Conservation (phyloP, 2,113 vertebrate species). For the Amazona guildingii region DNA sequence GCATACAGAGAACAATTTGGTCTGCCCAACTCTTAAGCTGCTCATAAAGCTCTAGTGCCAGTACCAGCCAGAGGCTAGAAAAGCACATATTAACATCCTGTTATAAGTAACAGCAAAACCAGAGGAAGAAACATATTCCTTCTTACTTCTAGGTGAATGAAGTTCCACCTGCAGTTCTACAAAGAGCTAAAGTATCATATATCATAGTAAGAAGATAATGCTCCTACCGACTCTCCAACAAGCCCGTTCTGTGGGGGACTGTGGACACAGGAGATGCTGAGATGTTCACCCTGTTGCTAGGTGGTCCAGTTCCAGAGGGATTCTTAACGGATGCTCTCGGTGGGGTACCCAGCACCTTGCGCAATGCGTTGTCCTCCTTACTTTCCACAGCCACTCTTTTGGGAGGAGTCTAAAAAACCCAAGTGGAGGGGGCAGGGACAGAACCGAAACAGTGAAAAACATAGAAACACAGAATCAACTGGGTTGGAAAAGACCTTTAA, state of each 20-base stretch:
- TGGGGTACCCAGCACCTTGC: conserved; percentile 86
- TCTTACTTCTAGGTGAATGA: background rate
- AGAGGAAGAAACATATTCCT: background rate
- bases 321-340: conserved; percentile 75
- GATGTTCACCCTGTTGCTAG: conserved; percentile 57
- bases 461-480: background rate
- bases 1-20: background rate
- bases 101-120: conserved; percentile 1
- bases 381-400: conserved; percentile 82
- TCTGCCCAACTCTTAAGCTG: background rate
- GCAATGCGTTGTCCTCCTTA: conserved; percentile 83
- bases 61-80: background rate
- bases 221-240: conserved; percentile 88
- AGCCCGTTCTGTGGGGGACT: conserved; percentile 82
- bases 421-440: background rate
- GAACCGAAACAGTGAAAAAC: background rate
- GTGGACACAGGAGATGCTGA: conserved; percentile 64
- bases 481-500: background rate
- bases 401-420: conserved; percentile 77
- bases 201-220: background rate
- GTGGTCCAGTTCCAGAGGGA: conserved; percentile 60
- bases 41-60: background rate
- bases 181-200: background rate
- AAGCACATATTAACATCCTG: background rate
- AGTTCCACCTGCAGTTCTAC: background rate